Evolutionary conservation across 2,113 vertebrate genomes (phyloP), one percentile per base, ranked within the genome.

Genomic region (Monarcha castaneiventris): DNA sequence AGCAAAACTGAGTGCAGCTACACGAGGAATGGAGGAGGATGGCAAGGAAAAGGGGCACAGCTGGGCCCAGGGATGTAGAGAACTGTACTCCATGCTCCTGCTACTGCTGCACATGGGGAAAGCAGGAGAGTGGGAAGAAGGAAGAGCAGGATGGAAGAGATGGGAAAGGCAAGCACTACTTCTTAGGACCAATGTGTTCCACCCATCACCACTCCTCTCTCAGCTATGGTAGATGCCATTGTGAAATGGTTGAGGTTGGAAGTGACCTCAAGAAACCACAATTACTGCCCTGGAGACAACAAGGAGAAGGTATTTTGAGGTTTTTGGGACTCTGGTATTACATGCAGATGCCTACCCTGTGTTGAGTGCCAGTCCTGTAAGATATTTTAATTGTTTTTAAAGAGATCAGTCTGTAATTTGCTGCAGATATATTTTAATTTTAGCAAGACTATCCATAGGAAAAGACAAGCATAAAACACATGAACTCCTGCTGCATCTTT

Each of bases 81-180:
- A 83, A 72, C 16, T 1, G 5, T 14, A n/a, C 30, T 81, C 49
- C 39, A 43, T 11, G 12, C 21, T 75, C 39, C 48, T 66, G 16
- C 69, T 81, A 44, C 46, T 67, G n/a, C 23, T 75, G 43, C 3
- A 2, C 4, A 2, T 25, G 13, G 22, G 26, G 56, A 55, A 68
- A 11, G 11, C 4, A 4, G 33, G 20, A 71, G 29, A 63, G 11
- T 29, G 48, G 14, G 37, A 43, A 54, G 85, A 67, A 64, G 16
- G 13, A 22, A 75, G 10, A 68, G 10, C 1, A 16, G 16, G 19
- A 48, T 2, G 0, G 48, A 79, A 55, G 23, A 72, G 23, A 55
- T 0, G 0, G 14, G 9, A n/a, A 80, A 84, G 15, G 15, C 1
- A 2, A 61, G n/a, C 13, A 12, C 44, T 43, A 10, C 17, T 48